Evolutionary conservation across 2,888 invertebrate genomes (phyloP).

Genomic region (Polyploca ridens): DNA sequence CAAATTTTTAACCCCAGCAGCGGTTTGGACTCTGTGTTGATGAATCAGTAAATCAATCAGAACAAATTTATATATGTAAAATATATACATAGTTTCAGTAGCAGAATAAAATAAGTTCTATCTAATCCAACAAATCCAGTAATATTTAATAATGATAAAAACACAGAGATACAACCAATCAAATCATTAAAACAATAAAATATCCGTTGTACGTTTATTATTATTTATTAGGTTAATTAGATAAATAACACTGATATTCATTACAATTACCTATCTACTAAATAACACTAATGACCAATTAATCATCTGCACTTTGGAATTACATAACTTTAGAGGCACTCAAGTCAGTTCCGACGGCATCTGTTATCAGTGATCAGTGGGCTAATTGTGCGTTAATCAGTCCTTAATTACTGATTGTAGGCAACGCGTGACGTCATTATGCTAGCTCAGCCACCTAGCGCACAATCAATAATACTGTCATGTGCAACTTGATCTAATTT

Average conservation of each 20-base stretch:
- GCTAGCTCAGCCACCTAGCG: conserved; percentile 20
- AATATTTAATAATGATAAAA: too few relatives aligned
- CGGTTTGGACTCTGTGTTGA: too few relatives aligned
- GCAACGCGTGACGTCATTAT: conserved; percentile 61
- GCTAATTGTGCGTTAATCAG: conserved; percentile 74
- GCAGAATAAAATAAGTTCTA: too few relatives aligned
- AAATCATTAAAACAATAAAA: too few relatives aligned
- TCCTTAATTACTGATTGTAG: conserved; percentile 58
- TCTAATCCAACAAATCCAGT: too few relatives aligned
- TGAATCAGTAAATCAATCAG: too few relatives aligned
- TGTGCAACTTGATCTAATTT: conserved; percentile 57
- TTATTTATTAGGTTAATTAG: too few relatives aligned
- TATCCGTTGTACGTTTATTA: too few relatives aligned
- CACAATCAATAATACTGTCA: conserved; percentile 36
- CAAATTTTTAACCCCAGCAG: too few relatives aligned
- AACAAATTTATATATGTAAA: too few relatives aligned
- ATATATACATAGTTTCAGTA: too few relatives aligned
- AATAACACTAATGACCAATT: conserved; percentile 21
- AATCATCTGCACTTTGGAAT: conserved; percentile 15
- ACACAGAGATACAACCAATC: too few relatives aligned
- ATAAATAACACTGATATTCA: not conserved
- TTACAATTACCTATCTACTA: not conserved
- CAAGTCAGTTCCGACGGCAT: conserved; percentile 38
- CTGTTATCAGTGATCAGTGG: conserved; percentile 60
- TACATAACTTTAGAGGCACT: conserved; percentile 16